A percentile compares a stretch with the other conserved stretches of the same genome.
These are phyloP conservation scores for Ligdia adustata DNA, from an alignment of 2,888 invertebrate species.

Conservation along the genomic window DNA sequence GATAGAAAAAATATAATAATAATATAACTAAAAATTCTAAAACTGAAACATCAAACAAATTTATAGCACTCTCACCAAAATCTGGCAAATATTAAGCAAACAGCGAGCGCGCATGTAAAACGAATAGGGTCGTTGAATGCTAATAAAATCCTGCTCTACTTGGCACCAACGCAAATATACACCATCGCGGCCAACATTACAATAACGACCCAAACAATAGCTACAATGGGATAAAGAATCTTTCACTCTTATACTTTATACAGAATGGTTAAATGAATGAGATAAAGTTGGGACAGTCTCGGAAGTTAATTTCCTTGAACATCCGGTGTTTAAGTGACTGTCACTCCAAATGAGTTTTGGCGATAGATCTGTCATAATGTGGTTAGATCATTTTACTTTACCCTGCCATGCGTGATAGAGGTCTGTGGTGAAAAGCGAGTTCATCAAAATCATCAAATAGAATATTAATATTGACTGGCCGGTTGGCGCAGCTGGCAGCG, in stretches of 20 bases:
- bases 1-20: too few relatives aligned
- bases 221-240: conserved; percentile 10
- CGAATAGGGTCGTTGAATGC: conserved; percentile 8
- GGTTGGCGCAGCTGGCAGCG: too few relatives aligned
- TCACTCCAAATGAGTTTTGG: too few relatives aligned
- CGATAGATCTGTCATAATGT: too few relatives aligned
- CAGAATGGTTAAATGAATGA: neutral
- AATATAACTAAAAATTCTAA: too few relatives aligned
- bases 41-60: too few relatives aligned
- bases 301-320: neutral
- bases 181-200: conserved; percentile 14
- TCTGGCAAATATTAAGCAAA: conserved; percentile 6
- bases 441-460: too few relatives aligned
- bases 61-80: neutral
- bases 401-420: too few relatives aligned
- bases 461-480: too few relatives aligned
- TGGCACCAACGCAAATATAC: conserved; percentile 25
- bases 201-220: conserved; percentile 19
- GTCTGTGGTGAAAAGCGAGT: too few relatives aligned
- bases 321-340: neutral
- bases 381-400: too few relatives aligned
- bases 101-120: conserved; percentile 6
- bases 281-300: neutral
- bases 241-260: conserved; percentile 2
- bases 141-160: conserved; percentile 24